Base-by-base conservation (phyloP, 35 echinoderm and acorn worm species). In the Apostichopus parvimensis region DNA sequence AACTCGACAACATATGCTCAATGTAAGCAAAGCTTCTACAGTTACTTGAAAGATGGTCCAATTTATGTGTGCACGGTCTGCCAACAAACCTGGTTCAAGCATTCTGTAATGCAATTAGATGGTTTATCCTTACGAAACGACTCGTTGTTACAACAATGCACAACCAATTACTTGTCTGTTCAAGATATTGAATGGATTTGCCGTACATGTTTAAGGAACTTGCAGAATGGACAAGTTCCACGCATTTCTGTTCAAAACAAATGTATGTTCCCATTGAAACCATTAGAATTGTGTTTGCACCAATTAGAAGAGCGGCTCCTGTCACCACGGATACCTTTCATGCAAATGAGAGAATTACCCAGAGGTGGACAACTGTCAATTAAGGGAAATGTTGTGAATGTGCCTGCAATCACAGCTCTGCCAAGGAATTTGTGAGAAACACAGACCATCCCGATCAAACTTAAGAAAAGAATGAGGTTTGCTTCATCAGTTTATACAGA, bases 1-100 rank as follows among this genome's bases (percentile, higher is more conserved):
- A 25, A 25, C 25, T 25, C 25, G 25, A 25, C 25, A 25, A 25
- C 25, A 25, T 25, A 25, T 25, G 57, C 57, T 59, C 6, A 59
- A 59, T 59, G 57, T 59, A 59, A 59, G 10, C 6, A 6, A 8
- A 10, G 10, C 6, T 59, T 59, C 10, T 59, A 6, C 10, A 10
- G 10, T 59, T 10, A 8, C 57, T 25, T 73, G 25, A 8, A 4
- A 13, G 26, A 68, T 90, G 87, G 87, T 6, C 65, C 87, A 3
- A 52, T 25, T 23, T 90, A 90, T 45, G 54, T 90, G 26, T 90
- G 87, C 61, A 90, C 65, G 10, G 9, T 15, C 5, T 90, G 87
- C n/a, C 62, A 90, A 14, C 87, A 90, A 73, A 72, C 87, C 61
- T 90, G 87, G 87, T 90, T 90, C 34, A 72, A 90, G 8, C 64